A percentile compares a stretch with the other conserved stretches of the same genome.
Conservation (phyloP, 2,797 vertebrate genomes). For the Pachyuromys duprasi region DNA sequence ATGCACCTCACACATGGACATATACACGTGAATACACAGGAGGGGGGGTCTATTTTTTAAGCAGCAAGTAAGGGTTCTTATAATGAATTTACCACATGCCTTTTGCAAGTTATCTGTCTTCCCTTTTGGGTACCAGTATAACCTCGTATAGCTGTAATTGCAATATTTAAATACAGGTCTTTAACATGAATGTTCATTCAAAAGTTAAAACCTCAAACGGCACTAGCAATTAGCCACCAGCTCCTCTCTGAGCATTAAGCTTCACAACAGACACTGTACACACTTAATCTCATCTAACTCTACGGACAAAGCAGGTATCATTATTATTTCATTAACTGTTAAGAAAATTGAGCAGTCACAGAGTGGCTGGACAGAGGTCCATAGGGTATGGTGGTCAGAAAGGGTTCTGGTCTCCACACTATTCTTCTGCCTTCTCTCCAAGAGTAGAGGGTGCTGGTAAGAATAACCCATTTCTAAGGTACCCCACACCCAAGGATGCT, state of each 20-base stretch:
- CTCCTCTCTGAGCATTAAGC: neutral
- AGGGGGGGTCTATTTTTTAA: neutral
- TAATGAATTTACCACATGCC: neutral
- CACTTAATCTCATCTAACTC: neutral
- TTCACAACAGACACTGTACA: neutral
- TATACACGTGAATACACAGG: neutral
- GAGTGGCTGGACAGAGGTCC: neutral
- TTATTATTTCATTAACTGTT: neutral
- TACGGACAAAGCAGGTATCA: neutral
- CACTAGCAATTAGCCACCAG: neutral
- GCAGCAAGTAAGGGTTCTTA: neutral
- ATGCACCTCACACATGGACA: neutral
- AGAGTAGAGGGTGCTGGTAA: fast-evolving
- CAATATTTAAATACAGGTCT: neutral
- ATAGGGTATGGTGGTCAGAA: fast-evolving
- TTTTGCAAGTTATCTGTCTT: slow-evolving; percentile 21
- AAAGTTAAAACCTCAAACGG: slow-evolving; percentile 28
- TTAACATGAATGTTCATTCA: slow-evolving; percentile 1
- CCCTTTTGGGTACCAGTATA: neutral
- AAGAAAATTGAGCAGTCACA: neutral
- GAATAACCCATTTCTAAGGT: neutral
- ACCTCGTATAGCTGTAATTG: neutral
- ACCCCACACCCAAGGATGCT: neutral
- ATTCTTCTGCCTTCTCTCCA: neutral
- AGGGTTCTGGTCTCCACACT: neutral